A percentile compares a stretch with the other conserved stretches of the same genome.
These are phyloP conservation scores for Drosophila setosimentum DNA, from an alignment of 2,888 invertebrate genomes.

Conservation along the genomic window DNA sequence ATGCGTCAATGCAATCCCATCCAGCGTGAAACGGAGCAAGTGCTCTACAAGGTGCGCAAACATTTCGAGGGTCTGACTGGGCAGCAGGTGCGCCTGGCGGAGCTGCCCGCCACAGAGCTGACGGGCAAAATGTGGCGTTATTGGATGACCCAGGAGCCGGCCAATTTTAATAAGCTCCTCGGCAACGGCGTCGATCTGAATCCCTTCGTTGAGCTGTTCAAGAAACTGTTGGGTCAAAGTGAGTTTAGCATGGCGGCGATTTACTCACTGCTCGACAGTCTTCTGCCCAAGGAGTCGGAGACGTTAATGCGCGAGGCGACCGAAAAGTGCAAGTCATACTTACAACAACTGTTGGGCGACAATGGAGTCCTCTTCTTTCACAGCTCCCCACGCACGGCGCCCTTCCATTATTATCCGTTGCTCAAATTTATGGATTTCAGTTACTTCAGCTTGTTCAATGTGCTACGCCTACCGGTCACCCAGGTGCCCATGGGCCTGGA, in stretches of 20 bases:
- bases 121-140: constrained; percentile 90
- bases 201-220: constrained; percentile 87
- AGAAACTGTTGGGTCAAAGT: constrained; percentile 88
- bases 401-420: constrained; percentile 92
- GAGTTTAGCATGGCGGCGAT: constrained; percentile 90
- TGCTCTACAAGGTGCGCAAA: constrained; percentile 87
- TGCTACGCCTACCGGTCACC: constrained; percentile 92
- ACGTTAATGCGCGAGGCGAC: constrained; percentile 89
- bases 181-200: constrained; percentile 88
- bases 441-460: constrained; percentile 94
- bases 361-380: constrained; percentile 94
- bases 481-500: constrained; percentile 92
- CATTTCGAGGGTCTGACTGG: constrained; percentile 85
- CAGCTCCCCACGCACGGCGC: constrained; percentile 91
- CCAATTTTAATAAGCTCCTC: constrained; percentile 88
- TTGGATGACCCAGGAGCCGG: constrained; percentile 90
- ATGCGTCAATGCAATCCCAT: constrained; percentile 91
- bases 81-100: constrained; percentile 72
- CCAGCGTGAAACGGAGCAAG: constrained; percentile 88
- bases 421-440: constrained; percentile 93
- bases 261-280: constrained; percentile 88
- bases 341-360: constrained; percentile 89
- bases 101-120: constrained; percentile 83
- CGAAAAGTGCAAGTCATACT: constrained; percentile 87
- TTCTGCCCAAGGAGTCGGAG: constrained; percentile 88